These are phyloP conservation scores for Pheosia gnoma DNA, from an alignment of 2,888 invertebrate genomes.

Conservation along the genomic window DNA sequence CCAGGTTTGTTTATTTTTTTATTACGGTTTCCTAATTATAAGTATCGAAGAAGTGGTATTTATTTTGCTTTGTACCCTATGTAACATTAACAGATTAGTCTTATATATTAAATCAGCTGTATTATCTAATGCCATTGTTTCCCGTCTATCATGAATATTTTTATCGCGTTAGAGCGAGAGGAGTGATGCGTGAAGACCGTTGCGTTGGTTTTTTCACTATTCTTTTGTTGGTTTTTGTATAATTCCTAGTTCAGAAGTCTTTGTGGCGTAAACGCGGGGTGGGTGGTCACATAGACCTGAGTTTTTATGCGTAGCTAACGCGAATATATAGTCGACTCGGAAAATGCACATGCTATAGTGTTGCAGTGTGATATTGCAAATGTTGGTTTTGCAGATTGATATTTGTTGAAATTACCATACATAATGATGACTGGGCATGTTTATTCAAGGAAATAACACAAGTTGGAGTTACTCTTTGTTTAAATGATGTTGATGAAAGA, in stretches of 20 bases:
- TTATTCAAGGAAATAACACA: constrained; percentile 18
- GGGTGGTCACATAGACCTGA: constrained; percentile 17
- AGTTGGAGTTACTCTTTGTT: neutral
- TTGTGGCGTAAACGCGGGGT: constrained; percentile 20
- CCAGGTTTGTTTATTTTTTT: constrained; percentile 89
- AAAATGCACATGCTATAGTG: neutral
- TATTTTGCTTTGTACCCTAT: constrained; percentile 5
- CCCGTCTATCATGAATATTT: constrained; percentile 73
- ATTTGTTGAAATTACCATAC: constrained; percentile 18
- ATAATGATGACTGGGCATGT: constrained; percentile 32
- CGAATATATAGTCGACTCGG: constrained; percentile 2
- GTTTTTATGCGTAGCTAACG: constrained; percentile 14
- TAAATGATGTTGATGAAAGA: neutral
- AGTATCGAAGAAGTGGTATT: neutral
- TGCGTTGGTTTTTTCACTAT: constrained; percentile 62
- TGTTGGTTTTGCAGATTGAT: neutral
- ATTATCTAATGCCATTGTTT: constrained; percentile 71
- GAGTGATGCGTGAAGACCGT: constrained; percentile 67
- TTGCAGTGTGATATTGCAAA: constrained; percentile 3
- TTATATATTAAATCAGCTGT: constrained; percentile 52
- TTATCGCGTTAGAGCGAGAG: constrained; percentile 75
- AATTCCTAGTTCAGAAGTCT: constrained; percentile 28
- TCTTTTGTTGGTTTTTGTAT: constrained; percentile 62
- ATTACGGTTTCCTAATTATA: constrained; percentile 13
- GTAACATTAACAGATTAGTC: constrained; percentile 25